Base-by-base conservation (phyloP, 2,113 vertebrate species). In the Phaethon lepturus region DNA sequence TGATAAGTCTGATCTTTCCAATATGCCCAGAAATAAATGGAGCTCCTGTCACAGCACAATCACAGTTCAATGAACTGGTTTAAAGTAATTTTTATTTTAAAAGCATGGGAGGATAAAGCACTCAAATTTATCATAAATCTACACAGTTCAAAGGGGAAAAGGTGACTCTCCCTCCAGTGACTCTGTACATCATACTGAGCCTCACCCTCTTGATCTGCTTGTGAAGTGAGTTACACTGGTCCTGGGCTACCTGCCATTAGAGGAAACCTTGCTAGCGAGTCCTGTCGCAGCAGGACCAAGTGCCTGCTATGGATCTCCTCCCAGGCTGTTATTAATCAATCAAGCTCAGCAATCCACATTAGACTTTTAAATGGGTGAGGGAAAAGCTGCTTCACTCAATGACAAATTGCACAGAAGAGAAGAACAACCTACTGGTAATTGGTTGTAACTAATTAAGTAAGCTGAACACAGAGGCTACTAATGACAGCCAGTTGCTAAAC, bases 401-500 rank as follows among this genome's bases (percentile, higher is more conserved):
- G 63, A 81, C 60, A 90, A 86, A 85, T 71, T 55, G 50, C 52
- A 49, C 26, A 56, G 81, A 73, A 81, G 33, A 87, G 45, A 78
- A 62, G n/a, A 93, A 76, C 33, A 52, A 33, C 75, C 60, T 59
- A 47, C 50, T 50, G 28, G 68, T 96, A 92, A 92, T 66, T 80
- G 52, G 52, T 60, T 93, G 75, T 67, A 80, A 63, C 91, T 93
- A 80, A 97, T 97, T 95, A 94, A 71, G 78, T 19, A 82, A 88
- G 78, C 64, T 45, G 49, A 96, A 77, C 62, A 52, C 52, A 84
- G 29, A 93, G 88, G 47, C 64, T 75, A 40, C 56, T 95, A 92
- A 77, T 86, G 85, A 92, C 22, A 95, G 78, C 42, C 42, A 40
- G 47, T 93, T 60, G 55, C 72, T 96, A 82, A 96, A 90, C 42